phyloP scores from a whole-genome alignment of 2,797 vertebrate species.

The Sparidentex hasta region DNA sequence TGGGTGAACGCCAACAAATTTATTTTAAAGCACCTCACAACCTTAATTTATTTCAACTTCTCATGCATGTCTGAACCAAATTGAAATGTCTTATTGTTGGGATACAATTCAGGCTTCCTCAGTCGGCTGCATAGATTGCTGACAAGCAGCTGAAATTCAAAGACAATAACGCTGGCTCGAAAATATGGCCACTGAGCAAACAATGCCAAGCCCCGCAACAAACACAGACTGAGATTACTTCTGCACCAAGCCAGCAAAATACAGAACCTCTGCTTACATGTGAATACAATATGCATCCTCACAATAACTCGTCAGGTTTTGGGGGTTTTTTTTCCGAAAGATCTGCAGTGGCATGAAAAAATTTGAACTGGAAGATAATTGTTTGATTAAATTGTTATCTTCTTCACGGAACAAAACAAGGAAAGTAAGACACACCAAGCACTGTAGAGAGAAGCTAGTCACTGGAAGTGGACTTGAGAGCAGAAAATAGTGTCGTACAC shows the following conservation, averaged over 20 bases:
- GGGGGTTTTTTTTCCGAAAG: neutral
- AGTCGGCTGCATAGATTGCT: conserved; percentile 5
- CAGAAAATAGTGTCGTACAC: no score
- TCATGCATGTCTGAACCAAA: neutral
- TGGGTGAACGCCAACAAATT: neutral
- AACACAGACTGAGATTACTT: conserved; percentile 8
- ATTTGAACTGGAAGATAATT: neutral
- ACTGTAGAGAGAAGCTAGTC: no score
- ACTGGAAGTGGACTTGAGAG: no score
- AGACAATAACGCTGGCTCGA: neutral
- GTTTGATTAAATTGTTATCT: neutral
- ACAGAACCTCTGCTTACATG: neutral
- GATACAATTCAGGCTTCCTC: neutral
- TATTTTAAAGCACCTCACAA: neutral
- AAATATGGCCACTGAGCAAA: neutral
- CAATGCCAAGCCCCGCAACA: conserved; percentile 13
- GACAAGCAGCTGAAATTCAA: conserved; percentile 3
- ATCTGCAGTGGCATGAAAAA: conserved; percentile 5
- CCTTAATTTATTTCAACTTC: neutral
- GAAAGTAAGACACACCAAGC: no score
- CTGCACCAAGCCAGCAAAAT: neutral
- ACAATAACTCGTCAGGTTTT: neutral
- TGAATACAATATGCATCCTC: neutral
- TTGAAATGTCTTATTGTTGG: neutral
- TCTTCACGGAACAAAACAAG: neutral